phyloP scores from a whole-genome alignment of 2,797 vertebrate species.

The Fringilla coelebs region DNA sequence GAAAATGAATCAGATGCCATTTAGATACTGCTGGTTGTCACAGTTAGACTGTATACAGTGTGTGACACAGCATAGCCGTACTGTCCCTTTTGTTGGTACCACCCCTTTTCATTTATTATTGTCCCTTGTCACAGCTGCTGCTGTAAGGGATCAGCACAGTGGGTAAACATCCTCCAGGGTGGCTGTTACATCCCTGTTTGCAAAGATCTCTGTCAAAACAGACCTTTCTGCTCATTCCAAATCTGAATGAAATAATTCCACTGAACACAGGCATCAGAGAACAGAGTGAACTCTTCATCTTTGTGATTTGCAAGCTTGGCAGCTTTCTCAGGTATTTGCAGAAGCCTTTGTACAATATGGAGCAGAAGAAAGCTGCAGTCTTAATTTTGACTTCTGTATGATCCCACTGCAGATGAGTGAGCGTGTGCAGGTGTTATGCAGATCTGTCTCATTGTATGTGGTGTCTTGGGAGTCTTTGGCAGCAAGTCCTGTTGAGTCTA shows the following conservation, averaged over 20 bases:
- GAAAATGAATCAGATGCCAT: not conserved
- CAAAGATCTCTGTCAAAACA: not conserved
- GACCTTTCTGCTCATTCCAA: not conserved
- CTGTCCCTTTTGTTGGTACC: not conserved
- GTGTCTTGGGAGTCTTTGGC: not conserved
- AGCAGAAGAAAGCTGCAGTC: not conserved
- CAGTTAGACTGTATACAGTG: not conserved
- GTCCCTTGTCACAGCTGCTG: not conserved
- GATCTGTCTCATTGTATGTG: not conserved
- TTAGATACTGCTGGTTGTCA: not conserved
- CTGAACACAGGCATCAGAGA: not conserved
- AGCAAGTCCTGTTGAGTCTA: not conserved
- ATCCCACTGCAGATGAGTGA: not conserved
- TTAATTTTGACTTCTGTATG: not conserved
- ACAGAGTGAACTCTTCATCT: not conserved
- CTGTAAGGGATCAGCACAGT: not conserved
- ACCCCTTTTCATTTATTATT: not conserved
- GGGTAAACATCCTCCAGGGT: not conserved
- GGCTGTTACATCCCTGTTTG: not conserved
- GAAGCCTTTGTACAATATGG: not conserved
- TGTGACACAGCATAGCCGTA: not conserved
- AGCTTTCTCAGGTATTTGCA: not conserved
- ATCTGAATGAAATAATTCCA: not conserved
- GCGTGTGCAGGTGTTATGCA: not conserved
- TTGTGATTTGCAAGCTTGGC: not conserved